Evolutionary conservation across 2,888 invertebrate genomes (phyloP).

Genomic region (Leucania comma): DNA sequence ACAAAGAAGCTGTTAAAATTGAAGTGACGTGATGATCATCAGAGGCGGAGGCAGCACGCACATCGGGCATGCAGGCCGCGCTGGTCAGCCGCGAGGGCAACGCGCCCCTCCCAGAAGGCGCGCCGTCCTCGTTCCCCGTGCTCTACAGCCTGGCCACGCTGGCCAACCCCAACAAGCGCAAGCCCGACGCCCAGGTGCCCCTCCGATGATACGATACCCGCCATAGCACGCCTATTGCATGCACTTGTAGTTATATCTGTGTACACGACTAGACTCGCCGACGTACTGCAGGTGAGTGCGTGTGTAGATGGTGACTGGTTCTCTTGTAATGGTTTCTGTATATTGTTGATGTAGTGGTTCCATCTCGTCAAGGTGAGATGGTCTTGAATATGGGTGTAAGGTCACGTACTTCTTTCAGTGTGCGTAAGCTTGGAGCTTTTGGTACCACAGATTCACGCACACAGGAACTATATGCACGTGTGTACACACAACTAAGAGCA

Average conservation of each 20-base stretch:
- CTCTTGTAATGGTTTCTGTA: constrained; percentile 43
- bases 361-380: too few relatives aligned
- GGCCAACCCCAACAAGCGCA: constrained; percentile 83
- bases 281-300: constrained; percentile 44
- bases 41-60: constrained; percentile 96
- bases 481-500: too few relatives aligned
- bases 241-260: constrained; percentile 70
- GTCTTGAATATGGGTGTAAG: too few relatives aligned
- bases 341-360: background rate
- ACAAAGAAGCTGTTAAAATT: constrained; percentile 22
- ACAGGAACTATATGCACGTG: too few relatives aligned
- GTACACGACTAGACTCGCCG: constrained; percentile 49
- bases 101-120: constrained; percentile 92
- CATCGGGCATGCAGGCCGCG: constrained; percentile 93
- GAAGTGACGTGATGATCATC: constrained; percentile 57
- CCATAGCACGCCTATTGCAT: constrained; percentile 75
- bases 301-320: constrained; percentile 46
- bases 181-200: constrained; percentile 85
- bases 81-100: constrained; percentile 96
- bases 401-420: too few relatives aligned
- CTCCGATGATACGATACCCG: constrained; percentile 65
- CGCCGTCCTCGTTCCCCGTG: constrained; percentile 86
- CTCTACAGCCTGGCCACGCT: constrained; percentile 92
- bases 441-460: too few relatives aligned
- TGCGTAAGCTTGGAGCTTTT: too few relatives aligned